Conservation (phyloP, 2,113 vertebrate genomes). For the Puntigrus tetrazona region DNA sequence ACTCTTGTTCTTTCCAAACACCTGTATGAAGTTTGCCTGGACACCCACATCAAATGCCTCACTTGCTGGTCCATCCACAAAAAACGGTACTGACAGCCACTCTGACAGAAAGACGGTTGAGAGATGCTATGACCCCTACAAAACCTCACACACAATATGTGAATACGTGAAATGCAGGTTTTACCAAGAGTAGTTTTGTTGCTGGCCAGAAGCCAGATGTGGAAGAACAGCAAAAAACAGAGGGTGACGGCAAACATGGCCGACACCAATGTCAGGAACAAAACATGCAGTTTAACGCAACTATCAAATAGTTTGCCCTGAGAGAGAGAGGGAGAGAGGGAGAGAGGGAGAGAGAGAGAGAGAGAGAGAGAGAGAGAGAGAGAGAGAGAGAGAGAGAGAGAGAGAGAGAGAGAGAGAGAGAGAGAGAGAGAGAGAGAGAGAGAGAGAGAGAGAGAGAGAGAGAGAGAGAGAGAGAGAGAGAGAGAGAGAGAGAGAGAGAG, state of each 20-base stretch:
- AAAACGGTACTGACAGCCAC: conserved; percentile 84
- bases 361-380: conserved; percentile 12
- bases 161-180: conserved; percentile 34
- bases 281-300: conserved; percentile 82
- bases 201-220: conserved; percentile 83
- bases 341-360: background rate
- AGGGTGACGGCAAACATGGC: conserved; percentile 86
- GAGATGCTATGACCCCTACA: background rate
- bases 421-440: conserved; percentile 12
- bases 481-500: conserved; percentile 12
- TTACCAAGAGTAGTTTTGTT: conserved; percentile 89
- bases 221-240: conserved; percentile 84
- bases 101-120: conserved; percentile 65
- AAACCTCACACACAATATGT: background rate
- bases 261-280: conserved; percentile 84
- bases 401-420: background rate
- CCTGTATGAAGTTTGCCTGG: conserved; percentile 80
- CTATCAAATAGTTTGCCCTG: conserved; percentile 78
- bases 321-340: background rate
- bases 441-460: background rate
- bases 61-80: conserved; percentile 81
- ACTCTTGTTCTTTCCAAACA: conserved; percentile 82
- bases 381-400: background rate
- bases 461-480: background rate
- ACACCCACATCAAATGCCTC: conserved; percentile 84